Evolutionary conservation across 2,888 invertebrate species (phyloP).

Genomic region (Catocala nupta): DNA sequence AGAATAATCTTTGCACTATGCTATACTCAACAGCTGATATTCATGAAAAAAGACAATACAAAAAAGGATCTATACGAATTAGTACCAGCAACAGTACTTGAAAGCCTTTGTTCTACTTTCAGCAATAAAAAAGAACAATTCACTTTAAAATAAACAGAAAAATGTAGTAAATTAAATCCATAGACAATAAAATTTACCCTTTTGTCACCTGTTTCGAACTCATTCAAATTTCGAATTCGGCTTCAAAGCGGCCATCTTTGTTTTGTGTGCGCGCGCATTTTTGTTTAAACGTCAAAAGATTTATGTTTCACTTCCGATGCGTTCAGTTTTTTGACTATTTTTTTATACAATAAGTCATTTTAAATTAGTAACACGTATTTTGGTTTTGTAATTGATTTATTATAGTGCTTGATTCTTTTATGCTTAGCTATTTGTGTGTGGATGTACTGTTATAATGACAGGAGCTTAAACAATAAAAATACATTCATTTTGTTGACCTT

Average conservation of each 20-base stretch:
- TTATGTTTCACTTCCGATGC: slow-evolving; percentile 71
- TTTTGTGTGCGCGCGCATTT: slow-evolving; percentile 57
- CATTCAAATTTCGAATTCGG: slow-evolving; percentile 46
- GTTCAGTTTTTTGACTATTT: slow-evolving; percentile 53
- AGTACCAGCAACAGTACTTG: slow-evolving; percentile 1
- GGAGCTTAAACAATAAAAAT: neutral
- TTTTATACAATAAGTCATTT: slow-evolving; percentile 46
- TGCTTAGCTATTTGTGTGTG: neutral
- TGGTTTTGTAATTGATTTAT: slow-evolving; percentile 47
- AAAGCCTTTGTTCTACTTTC: neutral
- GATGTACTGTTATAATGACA: neutral
- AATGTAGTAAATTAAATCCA: slow-evolving; percentile 33
- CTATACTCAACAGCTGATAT: neutral
- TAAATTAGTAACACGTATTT: slow-evolving; percentile 51
- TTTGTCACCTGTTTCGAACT: slow-evolving; percentile 44
- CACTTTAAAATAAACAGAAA: slow-evolving; percentile 35
- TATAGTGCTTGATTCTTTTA: slow-evolving; percentile 21
- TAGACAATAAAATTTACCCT: slow-evolving; percentile 46
- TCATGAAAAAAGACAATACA: neutral
- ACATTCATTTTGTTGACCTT: neutral
- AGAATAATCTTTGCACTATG: neutral
- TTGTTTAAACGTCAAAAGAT: slow-evolving; percentile 66
- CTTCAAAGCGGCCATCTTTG: slow-evolving; percentile 46
- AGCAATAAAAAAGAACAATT: slow-evolving; percentile 9
- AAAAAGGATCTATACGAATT: neutral